Base-by-base conservation (phyloP, 2,888 invertebrate genomes). In the Enchytraeus crypticus region DNA sequence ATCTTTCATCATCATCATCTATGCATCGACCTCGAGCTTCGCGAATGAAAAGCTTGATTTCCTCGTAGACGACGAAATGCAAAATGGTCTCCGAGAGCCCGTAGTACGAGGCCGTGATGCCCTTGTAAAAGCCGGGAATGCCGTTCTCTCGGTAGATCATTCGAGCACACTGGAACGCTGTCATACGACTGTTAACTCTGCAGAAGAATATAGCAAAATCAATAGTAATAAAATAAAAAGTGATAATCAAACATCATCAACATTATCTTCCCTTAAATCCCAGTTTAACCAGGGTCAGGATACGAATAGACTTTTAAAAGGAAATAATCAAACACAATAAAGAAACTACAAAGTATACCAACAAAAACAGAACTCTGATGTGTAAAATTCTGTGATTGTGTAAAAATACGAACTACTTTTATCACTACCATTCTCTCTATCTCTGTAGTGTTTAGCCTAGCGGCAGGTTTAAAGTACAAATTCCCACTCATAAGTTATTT, bases 51-150 rank as follows among this genome's bases (percentile, higher is more conserved):
- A 68, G 33, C 38, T 58, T 61, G 65, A 98, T 87, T 32, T 92
- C 90, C 82, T 99, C 98, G 81, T 99, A 99, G 72, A 98, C 88
- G 69, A 98, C 97, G 82, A 99, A 98, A 82, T 99, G 96, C 66
- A 99, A 89, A 69, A 97, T 92, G 0, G 98, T 98, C 83, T 99
- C 98, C 55, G 92, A 91, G 77, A 98, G 93, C 69, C 98, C 98
- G 84, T 93, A 89, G 81, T 99, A 99, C 5, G 97, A 97, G 3
- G 98, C 98, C 0, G 93, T 92, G 75, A 98, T 93, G 68, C 98
- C 98, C 80, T 96, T 95, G 83, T 97, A 98, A 82, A 98, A 98
- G 34, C 95, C 97, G 66, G 84, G 81, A 63, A 96, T 81, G 66
- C 98, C 93, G 59, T 77, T 74, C 30, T 69, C 66, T 53, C 67